Conservation (phyloP, 2,888 invertebrate genomes). For the Oscheius myriophilus region DNA sequence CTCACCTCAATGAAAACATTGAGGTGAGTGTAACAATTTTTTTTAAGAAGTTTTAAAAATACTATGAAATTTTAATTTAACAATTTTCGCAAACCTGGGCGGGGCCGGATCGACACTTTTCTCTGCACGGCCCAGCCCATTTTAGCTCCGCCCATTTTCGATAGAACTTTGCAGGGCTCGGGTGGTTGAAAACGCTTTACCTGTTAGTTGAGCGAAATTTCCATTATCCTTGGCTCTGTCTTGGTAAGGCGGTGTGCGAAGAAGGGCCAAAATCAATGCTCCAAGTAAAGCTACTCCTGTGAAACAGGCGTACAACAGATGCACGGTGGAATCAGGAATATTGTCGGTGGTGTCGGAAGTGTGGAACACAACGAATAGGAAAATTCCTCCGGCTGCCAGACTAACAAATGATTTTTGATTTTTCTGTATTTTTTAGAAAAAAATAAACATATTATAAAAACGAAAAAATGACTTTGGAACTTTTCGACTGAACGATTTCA, state of each 20-base stretch:
- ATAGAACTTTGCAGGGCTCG: too few species aligned
- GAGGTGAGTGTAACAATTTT: too few species aligned
- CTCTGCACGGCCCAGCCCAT: too few species aligned
- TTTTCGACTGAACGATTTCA: too few species aligned
- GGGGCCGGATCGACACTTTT: too few species aligned
- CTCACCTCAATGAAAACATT: too few species aligned
- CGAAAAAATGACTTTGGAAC: too few species aligned
- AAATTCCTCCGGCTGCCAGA: slow-evolving; percentile 92
- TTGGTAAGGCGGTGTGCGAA: slow-evolving; percentile 61
- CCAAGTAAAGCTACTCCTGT: slow-evolving; percentile 78
- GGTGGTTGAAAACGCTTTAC: too few species aligned
- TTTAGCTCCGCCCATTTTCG: too few species aligned
- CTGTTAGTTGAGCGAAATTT: slow-evolving; percentile 32
- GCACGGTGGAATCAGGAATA: slow-evolving; percentile 52
- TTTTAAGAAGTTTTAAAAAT: too few species aligned
- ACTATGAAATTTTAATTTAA: too few species aligned
- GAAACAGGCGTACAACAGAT: slow-evolving; percentile 83
- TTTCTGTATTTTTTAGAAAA: neutral
- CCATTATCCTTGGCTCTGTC: slow-evolving; percentile 22
- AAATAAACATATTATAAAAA: neutral
- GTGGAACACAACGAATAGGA: slow-evolving; percentile 88
- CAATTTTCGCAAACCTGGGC: too few species aligned
- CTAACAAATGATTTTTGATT: slow-evolving; percentile 75
- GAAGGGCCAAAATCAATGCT: slow-evolving; percentile 74
- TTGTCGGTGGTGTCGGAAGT: slow-evolving; percentile 44